Evolutionary conservation across 2,888 invertebrate genomes (phyloP).

Genomic region (Lucinisca nassula): DNA sequence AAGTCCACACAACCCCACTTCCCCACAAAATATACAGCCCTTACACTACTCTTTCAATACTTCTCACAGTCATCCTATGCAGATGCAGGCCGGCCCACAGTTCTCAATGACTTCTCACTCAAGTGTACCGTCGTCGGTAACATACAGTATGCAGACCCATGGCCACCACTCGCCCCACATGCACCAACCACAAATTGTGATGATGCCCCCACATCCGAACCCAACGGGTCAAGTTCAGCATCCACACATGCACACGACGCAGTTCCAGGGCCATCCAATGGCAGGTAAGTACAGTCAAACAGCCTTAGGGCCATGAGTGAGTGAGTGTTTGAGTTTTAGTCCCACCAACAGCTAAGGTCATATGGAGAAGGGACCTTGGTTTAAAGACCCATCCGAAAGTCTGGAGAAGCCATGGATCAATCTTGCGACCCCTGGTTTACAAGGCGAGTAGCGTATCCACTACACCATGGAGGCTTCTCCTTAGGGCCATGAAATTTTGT

Average conservation of each 20-base stretch:
- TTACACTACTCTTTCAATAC: slow-evolving; percentile 40
- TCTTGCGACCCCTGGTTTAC: too few relatives aligned
- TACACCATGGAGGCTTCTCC: too few relatives aligned
- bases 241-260: slow-evolving; percentile 71
- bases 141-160: slow-evolving; percentile 61
- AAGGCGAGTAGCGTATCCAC: too few relatives aligned
- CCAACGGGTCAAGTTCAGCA: slow-evolving; percentile 68
- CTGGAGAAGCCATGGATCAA: too few relatives aligned
- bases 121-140: slow-evolving; percentile 54
- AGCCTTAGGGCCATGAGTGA: too few relatives aligned
- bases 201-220: slow-evolving; percentile 74
- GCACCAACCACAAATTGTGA: slow-evolving; percentile 73
- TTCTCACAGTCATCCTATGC: slow-evolving; percentile 49
- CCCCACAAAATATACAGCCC: slow-evolving; percentile 70
- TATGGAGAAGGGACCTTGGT: too few relatives aligned
- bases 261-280: slow-evolving; percentile 79
- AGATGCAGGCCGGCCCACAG: slow-evolving; percentile 64
- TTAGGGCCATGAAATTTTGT: too few relatives aligned
- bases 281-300: slow-evolving; percentile 67
- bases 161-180: slow-evolving; percentile 62
- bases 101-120: slow-evolving; percentile 58
- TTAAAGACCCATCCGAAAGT: too few relatives aligned
- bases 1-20: slow-evolving; percentile 80
- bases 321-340: too few relatives aligned
- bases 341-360: too few relatives aligned